These are phyloP conservation scores for Pollenia labialis DNA, from an alignment of 2,888 invertebrate genomes.

Conservation along the genomic window DNA sequence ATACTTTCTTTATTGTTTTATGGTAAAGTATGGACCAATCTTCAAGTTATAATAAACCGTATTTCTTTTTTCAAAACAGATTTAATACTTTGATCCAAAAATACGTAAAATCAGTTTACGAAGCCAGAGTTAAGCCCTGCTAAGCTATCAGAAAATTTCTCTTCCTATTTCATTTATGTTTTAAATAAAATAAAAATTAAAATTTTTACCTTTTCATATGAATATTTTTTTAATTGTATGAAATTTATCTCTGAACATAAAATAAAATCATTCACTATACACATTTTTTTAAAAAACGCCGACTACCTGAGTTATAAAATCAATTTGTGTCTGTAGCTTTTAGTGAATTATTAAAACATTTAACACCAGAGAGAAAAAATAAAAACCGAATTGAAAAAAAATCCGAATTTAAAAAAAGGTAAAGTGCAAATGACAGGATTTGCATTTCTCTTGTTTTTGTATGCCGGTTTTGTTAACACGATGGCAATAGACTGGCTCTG, in stretches of 20 bases:
- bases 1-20: too few relatives aligned
- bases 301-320: conserved; percentile 9
- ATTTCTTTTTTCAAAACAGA: too few relatives aligned
- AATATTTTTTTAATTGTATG: background rate
- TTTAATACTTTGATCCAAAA: too few relatives aligned
- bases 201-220: background rate
- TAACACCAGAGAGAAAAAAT: conserved; percentile 32
- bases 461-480: conserved; percentile 45
- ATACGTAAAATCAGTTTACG: too few relatives aligned
- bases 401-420: conserved; percentile 14
- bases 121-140: too few relatives aligned
- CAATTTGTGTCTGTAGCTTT: conserved; percentile 6
- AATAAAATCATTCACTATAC: background rate
- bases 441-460: conserved; percentile 13
- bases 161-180: background rate
- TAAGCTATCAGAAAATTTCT: too few relatives aligned
- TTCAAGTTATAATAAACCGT: too few relatives aligned
- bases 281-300: background rate
- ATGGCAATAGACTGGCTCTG: conserved; percentile 17
- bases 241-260: background rate
- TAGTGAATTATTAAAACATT: conserved; percentile 25
- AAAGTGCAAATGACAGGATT: conserved; percentile 52
- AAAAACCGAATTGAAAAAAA: background rate
- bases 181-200: background rate
- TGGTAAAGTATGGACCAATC: too few relatives aligned